A percentile compares a stretch with the other conserved stretches of the same genome.
Conservation (phyloP, 2,113 vertebrate species). For the Crotalus helleri region DNA sequence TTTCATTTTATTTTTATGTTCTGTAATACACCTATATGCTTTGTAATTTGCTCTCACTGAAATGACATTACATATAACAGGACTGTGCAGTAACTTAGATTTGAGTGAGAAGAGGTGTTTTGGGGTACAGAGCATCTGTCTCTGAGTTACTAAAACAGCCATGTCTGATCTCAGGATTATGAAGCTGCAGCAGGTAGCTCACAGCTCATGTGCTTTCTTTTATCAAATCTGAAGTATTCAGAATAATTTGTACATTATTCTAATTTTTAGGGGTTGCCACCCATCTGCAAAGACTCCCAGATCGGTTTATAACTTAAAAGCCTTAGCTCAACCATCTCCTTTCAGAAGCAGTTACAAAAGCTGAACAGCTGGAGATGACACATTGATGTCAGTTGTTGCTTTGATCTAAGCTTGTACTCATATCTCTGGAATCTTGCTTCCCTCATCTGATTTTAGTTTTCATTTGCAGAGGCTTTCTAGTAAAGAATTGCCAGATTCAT, state of each 20-base stretch:
- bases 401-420: neutral
- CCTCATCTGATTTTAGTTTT: slow-evolving; percentile 6
- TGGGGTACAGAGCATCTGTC: neutral
- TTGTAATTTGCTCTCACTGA: neutral
- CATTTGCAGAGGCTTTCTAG: slow-evolving; percentile 86
- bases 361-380: neutral
- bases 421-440: neutral
- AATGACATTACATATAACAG: neutral
- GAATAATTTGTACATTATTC: neutral
- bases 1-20: too few species aligned
- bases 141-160: neutral
- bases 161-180: neutral
- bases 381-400: neutral
- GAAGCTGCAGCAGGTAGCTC: neutral
- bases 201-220: neutral
- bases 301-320: neutral
- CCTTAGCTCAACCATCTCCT: neutral
- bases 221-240: neutral
- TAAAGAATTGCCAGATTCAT: slow-evolving; percentile 94
- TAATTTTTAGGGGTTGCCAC: neutral
- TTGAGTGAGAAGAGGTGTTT: neutral
- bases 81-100: neutral
- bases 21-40: neutral
- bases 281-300: neutral
- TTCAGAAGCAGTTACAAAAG: neutral